phyloP scores from a whole-genome alignment of 2,888 invertebrate species.

The Sclerodermus sp. region DNA sequence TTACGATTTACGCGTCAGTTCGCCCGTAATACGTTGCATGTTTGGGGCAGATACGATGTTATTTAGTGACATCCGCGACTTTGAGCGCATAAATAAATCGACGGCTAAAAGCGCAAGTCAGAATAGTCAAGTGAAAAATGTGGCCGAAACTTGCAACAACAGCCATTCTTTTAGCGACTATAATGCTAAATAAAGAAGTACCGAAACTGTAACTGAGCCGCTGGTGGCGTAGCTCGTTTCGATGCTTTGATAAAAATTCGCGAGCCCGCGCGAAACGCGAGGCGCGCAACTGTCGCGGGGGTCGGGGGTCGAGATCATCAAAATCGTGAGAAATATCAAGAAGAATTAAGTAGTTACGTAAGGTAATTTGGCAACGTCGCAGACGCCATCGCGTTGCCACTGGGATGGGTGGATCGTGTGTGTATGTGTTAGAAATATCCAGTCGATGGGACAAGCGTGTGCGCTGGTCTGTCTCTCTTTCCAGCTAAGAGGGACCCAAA shows the following conservation, averaged over 20 bases:
- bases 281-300: not conserved
- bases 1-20: not conserved
- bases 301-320: not conserved
- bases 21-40: not conserved
- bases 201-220: too few relatives aligned
- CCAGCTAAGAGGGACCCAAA: slow-evolving; percentile 33
- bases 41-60: not conserved
- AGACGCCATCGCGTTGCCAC: slow-evolving; percentile 37
- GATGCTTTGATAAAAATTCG: not conserved
- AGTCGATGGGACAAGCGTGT: slow-evolving; percentile 29
- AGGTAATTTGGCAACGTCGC: slow-evolving; percentile 55
- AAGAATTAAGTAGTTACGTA: slow-evolving; percentile 35
- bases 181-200: not conserved
- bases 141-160: not conserved
- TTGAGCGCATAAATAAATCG: not conserved
- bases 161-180: not conserved
- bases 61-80: not conserved
- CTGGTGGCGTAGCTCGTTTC: too few relatives aligned
- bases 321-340: slow-evolving; percentile 1
- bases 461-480: slow-evolving; percentile 28
- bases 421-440: slow-evolving; percentile 44
- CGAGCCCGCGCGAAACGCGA: not conserved
- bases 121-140: not conserved
- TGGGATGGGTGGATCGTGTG: slow-evolving; percentile 22
- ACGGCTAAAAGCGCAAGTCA: not conserved